Evolutionary conservation across 2,113 vertebrate species (phyloP).

Genomic region (Alectura lathami): DNA sequence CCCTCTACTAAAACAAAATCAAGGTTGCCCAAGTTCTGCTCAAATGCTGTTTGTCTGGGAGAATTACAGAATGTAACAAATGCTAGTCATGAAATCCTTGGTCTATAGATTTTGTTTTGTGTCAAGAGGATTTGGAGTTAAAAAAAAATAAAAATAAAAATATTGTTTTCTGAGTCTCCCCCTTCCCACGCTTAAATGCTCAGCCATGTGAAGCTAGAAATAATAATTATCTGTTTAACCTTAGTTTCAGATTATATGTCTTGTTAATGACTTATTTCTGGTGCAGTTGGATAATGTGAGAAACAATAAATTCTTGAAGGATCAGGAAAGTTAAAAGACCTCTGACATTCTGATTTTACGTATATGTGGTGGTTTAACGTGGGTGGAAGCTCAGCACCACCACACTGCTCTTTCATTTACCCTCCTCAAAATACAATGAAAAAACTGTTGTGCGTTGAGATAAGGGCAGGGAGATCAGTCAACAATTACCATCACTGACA

Average conservation of each 20-base stretch:
- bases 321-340: neutral
- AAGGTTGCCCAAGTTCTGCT: neutral
- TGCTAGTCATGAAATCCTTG: neutral
- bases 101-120: neutral
- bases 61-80: neutral
- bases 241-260: neutral
- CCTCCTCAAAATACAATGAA: neutral
- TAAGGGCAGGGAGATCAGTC: neutral
- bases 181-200: neutral
- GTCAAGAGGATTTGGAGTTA: neutral
- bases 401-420: neutral
- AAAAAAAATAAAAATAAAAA: neutral
- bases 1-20: neutral
- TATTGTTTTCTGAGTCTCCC: neutral
- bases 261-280: neutral
- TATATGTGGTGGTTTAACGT: neutral
- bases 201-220: neutral
- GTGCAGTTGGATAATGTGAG: neutral
- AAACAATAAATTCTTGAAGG: neutral
- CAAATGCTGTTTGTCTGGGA: neutral
- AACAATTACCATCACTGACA: neutral
- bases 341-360: neutral
- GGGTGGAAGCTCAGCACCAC: neutral
- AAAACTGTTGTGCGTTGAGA: neutral
- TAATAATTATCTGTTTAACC: neutral